Evolutionary conservation across 1,140 invertebrate species (phyloP).

Genomic region (Drosophila asahinai): DNA sequence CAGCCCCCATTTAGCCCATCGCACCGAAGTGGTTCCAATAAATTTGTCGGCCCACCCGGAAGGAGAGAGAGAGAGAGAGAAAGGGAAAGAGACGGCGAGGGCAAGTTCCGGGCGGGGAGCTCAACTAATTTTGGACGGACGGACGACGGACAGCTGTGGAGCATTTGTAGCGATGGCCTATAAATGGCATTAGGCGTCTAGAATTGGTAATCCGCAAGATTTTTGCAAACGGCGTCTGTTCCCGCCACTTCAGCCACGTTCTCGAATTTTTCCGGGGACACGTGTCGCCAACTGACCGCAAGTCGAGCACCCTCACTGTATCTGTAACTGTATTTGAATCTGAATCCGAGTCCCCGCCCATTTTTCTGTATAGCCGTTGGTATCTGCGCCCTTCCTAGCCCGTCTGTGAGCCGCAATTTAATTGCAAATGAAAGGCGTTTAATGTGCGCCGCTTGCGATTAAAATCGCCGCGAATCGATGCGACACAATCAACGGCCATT

Average conservation of each 20-base stretch:
- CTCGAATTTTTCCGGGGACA: conserved; percentile 42
- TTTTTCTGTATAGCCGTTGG: background rate
- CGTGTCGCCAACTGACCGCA: conserved; percentile 75
- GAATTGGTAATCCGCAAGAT: conserved; percentile 83
- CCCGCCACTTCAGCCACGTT: conserved; percentile 13
- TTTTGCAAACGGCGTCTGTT: conserved; percentile 67
- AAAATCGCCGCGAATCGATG: conserved; percentile 80
- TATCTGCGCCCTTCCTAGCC: conserved; percentile 5
- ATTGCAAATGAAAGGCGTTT: conserved; percentile 82
- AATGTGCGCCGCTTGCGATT: conserved; percentile 70
- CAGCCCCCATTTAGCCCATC: conserved; percentile 1
- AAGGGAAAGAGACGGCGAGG: background rate
- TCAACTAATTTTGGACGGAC: conserved; percentile 67
- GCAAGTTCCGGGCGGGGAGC: conserved; percentile 36
- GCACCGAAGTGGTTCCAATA: conserved; percentile 65
- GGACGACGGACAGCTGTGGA: conserved; percentile 58
- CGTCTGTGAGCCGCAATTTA: conserved; percentile 56
- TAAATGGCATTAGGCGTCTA: conserved; percentile 83
- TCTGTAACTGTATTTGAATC: conserved; percentile 10
- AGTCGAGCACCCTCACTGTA: conserved; percentile 40
- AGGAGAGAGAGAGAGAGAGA: background rate
- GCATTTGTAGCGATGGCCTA: conserved; percentile 81
- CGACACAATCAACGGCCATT: conserved; percentile 73
- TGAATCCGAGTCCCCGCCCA: conserved; percentile 11
- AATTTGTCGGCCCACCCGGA: conserved; percentile 59